Base-by-base conservation (phyloP, 2,888 invertebrate genomes). In the Drosophila austrosaltans region DNA sequence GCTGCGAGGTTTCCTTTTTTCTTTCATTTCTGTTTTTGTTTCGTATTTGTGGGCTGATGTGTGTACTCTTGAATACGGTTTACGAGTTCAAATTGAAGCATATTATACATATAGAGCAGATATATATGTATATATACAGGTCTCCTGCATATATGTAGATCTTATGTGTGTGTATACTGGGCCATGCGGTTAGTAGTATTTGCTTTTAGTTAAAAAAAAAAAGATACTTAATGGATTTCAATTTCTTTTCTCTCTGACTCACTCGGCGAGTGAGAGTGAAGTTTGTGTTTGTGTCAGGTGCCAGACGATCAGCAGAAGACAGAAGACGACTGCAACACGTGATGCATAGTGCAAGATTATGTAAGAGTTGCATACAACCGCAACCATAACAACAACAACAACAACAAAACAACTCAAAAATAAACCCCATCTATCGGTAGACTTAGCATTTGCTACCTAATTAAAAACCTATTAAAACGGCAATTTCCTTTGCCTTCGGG, bases 121-220 rank as follows among this genome's bases (percentile, higher is more conserved):
- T 62, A 56, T 62, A 61, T 8, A 59, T 54, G 10, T 72, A 36
- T 76, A 48, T 36, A 36, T 36, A 40, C 1, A 39, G 39, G 10
- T 39, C 39, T 75, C 5, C 36, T 36, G 62, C 61, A 44, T 66
- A 63, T 56, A 58, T 16, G 16, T 16, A 16, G 16, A 16, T 60
- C 32, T 7, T 32, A 56, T 56, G 53, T 10, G 25, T 66, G 57
- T 71, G 69, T 76, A 71, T 69, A 87, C 81, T 86, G 88, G 89
- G 85, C 85, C 85, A 86, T 89, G 85, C 85, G 85, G 85, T 86
- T 86, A 89, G 89, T 86, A 86, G 85, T 78, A 75, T 75, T 74
- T 65, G 71, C 53, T 62, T 87, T 89, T 89, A 87, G 85, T 89
- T 86, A 82, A 87, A 86, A 87, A 36, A 87, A 36, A 36, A 36